A percentile compares a stretch with the other conserved stretches of the same genome.
phyloP scores from a whole-genome alignment of 2,888 invertebrate species.

The Eupithecia vulgata region DNA sequence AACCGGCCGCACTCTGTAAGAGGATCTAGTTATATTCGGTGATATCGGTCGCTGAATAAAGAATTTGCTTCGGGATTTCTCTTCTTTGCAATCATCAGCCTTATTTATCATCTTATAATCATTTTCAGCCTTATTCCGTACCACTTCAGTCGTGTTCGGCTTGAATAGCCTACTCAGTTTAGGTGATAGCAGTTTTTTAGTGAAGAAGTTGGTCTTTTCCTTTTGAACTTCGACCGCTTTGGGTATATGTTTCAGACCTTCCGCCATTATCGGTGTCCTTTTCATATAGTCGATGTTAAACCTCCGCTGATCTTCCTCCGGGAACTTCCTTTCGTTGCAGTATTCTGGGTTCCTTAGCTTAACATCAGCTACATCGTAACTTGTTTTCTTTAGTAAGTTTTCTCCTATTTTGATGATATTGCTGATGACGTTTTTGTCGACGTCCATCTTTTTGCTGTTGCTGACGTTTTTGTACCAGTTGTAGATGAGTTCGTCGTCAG shows the following conservation, averaged over 20 bases:
- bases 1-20: constrained; percentile 65
- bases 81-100: constrained; percentile 50
- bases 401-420: constrained; percentile 62
- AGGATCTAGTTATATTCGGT: constrained; percentile 57
- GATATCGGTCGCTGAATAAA: constrained; percentile 72
- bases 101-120: neutral
- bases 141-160: constrained; percentile 63
- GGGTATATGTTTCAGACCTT: constrained; percentile 61
- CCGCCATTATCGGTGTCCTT: constrained; percentile 58
- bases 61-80: constrained; percentile 74
- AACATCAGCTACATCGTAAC: constrained; percentile 66
- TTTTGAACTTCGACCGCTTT: constrained; percentile 44
- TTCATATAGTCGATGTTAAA: constrained; percentile 66
- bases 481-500: constrained; percentile 53
- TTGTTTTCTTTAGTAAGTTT: constrained; percentile 60
- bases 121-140: constrained; percentile 53
- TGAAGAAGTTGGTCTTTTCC: constrained; percentile 70
- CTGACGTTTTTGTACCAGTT: constrained; percentile 56
- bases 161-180: constrained; percentile 75
- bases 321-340: constrained; percentile 56
- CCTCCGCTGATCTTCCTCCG: constrained; percentile 61
- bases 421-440: constrained; percentile 56
- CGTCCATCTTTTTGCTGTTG: constrained; percentile 55
- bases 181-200: constrained; percentile 74
- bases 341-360: constrained; percentile 55